A percentile compares a stretch with the other conserved stretches of the same genome.
Evolutionary conservation across 2,113 vertebrate genomes (phyloP).

Genomic region (Cavia aperea): DNA sequence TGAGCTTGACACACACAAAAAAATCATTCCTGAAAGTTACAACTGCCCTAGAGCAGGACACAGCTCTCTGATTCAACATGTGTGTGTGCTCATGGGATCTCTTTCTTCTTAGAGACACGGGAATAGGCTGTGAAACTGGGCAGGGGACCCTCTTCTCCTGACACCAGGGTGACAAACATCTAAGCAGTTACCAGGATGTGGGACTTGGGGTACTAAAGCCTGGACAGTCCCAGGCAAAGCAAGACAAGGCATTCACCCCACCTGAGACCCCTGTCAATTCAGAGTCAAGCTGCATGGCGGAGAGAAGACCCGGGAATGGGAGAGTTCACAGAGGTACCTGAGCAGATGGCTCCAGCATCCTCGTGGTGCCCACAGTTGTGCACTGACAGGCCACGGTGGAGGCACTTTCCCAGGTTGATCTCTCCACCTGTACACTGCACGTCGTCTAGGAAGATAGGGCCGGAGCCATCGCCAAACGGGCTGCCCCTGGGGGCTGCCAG

Average conservation of each 20-base stretch:
- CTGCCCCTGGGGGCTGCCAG: not conserved
- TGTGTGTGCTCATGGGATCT: not conserved
- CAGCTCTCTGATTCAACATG: not conserved
- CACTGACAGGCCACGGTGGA: not conserved
- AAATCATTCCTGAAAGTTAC: not conserved
- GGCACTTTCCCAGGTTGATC: conserved; percentile 5
- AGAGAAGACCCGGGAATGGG: fast-evolving
- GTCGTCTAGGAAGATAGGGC: conserved; percentile 43
- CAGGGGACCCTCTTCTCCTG: not conserved
- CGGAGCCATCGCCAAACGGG: not conserved
- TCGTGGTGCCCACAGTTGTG: not conserved
- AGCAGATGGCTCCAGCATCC: not conserved
- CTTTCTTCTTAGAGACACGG: not conserved
- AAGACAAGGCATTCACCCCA: fast-evolving
- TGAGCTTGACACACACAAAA: fast-evolving
- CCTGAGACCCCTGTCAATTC: not conserved
- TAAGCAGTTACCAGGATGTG: not conserved
- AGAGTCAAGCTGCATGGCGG: not conserved
- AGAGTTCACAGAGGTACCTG: not conserved
- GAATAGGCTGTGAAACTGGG: not conserved
- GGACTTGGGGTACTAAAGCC: not conserved
- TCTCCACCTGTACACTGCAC: not conserved
- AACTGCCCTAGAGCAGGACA: fast-evolving
- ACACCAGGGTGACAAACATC: not conserved
- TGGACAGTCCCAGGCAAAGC: not conserved